A percentile compares a stretch with the other conserved stretches of the same genome.
Conservation (phyloP, 2,797 vertebrate species). For the Macroramphosus scolopax region DNA sequence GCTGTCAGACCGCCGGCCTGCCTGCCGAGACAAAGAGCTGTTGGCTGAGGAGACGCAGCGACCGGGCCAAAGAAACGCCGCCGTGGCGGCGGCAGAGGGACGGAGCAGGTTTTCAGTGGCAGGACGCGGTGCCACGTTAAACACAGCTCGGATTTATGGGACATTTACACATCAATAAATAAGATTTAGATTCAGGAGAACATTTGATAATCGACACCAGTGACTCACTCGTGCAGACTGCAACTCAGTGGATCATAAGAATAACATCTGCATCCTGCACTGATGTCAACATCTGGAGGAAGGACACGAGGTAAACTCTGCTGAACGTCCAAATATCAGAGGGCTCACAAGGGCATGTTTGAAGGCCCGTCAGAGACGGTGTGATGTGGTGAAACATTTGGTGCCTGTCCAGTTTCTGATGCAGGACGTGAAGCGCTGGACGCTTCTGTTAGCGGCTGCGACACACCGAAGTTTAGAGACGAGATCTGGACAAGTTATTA, state of each 20-base stretch:
- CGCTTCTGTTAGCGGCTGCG: slow-evolving; percentile 16
- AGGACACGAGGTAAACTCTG: too few species aligned
- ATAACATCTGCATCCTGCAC: too few species aligned
- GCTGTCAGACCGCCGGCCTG: slow-evolving; percentile 28
- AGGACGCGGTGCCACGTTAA: neutral
- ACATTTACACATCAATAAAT: neutral
- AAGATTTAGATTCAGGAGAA: slow-evolving; percentile 17
- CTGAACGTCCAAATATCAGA: too few species aligned
- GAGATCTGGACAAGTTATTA: slow-evolving; percentile 53
- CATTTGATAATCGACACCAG: slow-evolving; percentile 1
- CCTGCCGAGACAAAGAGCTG: slow-evolving; percentile 50
- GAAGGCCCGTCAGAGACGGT: too few species aligned
- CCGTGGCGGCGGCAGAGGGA: slow-evolving; percentile 36
- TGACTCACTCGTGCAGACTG: slow-evolving; percentile 25
- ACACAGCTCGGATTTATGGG: slow-evolving; percentile 3
- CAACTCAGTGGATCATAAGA: too few species aligned
- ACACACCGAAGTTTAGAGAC: slow-evolving; percentile 22
- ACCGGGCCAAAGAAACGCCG: slow-evolving; percentile 31
- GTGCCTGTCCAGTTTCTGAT: too few species aligned
- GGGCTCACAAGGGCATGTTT: too few species aligned
- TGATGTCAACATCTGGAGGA: too few species aligned
- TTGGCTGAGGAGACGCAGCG: slow-evolving; percentile 32
- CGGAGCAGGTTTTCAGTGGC: neutral
- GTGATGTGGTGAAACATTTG: too few species aligned
- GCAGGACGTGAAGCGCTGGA: too few species aligned